phyloP scores from a whole-genome alignment of 2,888 invertebrate species.

The Eupithecia subfuscata region DNA sequence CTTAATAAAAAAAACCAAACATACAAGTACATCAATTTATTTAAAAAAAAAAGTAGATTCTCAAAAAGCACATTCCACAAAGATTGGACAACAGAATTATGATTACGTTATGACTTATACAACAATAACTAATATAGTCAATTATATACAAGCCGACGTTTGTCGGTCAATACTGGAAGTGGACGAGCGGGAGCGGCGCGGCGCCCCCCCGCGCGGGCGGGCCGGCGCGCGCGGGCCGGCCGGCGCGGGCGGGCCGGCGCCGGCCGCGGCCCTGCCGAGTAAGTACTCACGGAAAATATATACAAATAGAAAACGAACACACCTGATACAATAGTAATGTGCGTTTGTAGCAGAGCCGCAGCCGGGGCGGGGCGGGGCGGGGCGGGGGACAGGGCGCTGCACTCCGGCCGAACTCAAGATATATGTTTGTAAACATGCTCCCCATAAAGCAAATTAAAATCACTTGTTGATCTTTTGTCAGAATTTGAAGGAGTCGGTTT shows the following conservation, averaged over 20 bases:
- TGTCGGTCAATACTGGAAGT: conserved; percentile 5
- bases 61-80: conserved; percentile 64
- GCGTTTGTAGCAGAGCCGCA: neutral
- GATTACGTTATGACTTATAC: conserved; percentile 55
- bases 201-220: neutral
- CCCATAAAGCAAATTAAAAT: no score
- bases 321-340: neutral
- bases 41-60: conserved; percentile 64
- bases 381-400: neutral
- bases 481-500: neutral
- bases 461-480: neutral
- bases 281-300: neutral
- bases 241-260: neutral
- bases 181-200: neutral
- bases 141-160: conserved; percentile 34
- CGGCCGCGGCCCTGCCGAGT: neutral
- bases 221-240: neutral
- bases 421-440: neutral
- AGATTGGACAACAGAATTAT: conserved; percentile 56
- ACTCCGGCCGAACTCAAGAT: neutral
- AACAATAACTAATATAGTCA: conserved; percentile 42
- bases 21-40: conserved; percentile 70
- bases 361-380: neutral
- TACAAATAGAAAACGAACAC: neutral
- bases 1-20: conserved; percentile 32